These are phyloP conservation scores for Sycophaga agraensis DNA, from an alignment of 1,140 invertebrate genomes.

Conservation along the genomic window DNA sequence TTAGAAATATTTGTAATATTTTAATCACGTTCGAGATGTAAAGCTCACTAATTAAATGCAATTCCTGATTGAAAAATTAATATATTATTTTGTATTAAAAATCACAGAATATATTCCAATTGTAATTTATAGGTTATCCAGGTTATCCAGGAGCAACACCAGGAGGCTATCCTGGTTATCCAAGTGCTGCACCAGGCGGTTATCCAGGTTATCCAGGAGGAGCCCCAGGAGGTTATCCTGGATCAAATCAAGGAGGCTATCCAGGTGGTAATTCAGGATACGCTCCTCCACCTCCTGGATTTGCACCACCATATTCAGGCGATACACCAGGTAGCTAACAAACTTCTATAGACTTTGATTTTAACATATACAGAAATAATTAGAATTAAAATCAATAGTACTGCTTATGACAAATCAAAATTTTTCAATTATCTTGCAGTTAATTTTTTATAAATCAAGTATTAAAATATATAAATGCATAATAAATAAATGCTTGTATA, in stretches of 20 bases:
- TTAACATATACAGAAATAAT: too few species aligned
- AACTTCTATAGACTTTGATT: too few species aligned
- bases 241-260: slow-evolving; percentile 29
- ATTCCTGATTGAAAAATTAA: background rate
- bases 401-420: too few species aligned
- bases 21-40: too few species aligned
- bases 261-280: slow-evolving; percentile 35
- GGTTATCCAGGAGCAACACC: slow-evolving; percentile 31
- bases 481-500: too few species aligned
- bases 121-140: slow-evolving; percentile 29
- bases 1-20: background rate
- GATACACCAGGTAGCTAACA: too few species aligned
- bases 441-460: too few species aligned
- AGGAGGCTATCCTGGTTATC: slow-evolving; percentile 36
- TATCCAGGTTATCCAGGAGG: slow-evolving; percentile 41
- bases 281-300: slow-evolving; percentile 31
- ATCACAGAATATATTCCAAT: background rate
- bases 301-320: too few species aligned
- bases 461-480: too few species aligned
- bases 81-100: background rate
- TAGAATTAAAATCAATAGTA: too few species aligned
- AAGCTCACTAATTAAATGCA: too few species aligned
- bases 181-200: slow-evolving; percentile 36
- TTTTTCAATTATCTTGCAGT: too few species aligned
- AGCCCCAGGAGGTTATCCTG: slow-evolving; percentile 35